These are phyloP conservation scores for Crotalus tigris DNA, from an alignment of 2,113 vertebrate genomes.

Conservation along the genomic window DNA sequence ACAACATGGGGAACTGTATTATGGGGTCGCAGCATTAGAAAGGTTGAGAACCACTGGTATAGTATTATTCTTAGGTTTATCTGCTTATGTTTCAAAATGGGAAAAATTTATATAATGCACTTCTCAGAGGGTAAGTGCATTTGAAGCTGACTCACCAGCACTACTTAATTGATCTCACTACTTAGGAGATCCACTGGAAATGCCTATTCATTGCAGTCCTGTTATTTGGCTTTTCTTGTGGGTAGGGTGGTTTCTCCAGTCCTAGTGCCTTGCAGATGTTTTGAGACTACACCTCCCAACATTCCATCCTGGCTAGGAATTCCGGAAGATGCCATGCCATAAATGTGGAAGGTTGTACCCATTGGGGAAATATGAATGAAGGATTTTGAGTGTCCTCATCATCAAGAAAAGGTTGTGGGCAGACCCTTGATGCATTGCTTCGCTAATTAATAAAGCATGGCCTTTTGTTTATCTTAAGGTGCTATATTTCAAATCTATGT, in stretches of 20 bases:
- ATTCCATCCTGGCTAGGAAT: not conserved
- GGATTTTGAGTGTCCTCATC: not conserved
- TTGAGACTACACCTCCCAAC: not conserved
- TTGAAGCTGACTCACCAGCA: not conserved
- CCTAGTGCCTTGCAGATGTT: not conserved
- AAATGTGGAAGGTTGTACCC: not conserved
- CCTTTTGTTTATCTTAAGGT: not conserved
- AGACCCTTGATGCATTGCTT: not conserved
- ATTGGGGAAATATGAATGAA: not conserved
- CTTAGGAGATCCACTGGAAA: not conserved
- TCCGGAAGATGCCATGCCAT: not conserved
- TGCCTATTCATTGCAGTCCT: not conserved
- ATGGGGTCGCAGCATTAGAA: too few relatives aligned
- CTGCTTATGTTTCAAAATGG: not conserved
- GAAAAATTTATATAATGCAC: not conserved
- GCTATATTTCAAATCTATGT: not conserved
- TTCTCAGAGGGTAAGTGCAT: not conserved
- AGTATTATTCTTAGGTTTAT: not conserved
- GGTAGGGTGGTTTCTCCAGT: not conserved
- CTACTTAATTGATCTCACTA: not conserved
- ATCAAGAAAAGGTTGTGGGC: not conserved
- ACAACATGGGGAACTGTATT: too few relatives aligned
- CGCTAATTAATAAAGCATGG: not conserved
- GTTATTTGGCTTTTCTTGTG: not conserved
- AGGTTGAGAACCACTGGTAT: too few relatives aligned